Base-by-base conservation (phyloP, 2,888 invertebrate genomes). In the Perithous albicinctus region DNA sequence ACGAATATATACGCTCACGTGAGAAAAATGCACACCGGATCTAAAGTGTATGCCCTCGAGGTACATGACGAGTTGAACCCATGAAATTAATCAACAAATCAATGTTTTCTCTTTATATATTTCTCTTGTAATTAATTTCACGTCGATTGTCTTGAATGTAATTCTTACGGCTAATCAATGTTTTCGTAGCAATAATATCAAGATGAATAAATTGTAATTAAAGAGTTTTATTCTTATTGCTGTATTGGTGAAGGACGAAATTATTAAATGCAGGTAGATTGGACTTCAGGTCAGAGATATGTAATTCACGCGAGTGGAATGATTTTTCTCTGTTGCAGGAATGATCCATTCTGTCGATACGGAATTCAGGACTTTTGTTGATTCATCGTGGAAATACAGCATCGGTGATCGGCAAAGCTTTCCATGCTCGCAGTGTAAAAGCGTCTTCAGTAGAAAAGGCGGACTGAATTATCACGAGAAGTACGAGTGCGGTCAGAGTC, bases 1-100 rank as follows among this genome's bases (percentile, higher is more conserved):
- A 94, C 95, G 92, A 96, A 96, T 93, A 95, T 96, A 87, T 95
- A 95, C 90, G 95, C 95, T 89, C 96, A 96, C 92, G 94, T 96
- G 87, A 94, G 94, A 90, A 95, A 95, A 87, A 96, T 95, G 87
- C 94, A 88, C n/a, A 10, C 4, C 38, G 87, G 84, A 2, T 70
- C 23, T 18, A 51, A 43, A 64, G 73, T 73, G 10, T 81, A 73
- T 20, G 61, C 73, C 6, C 38, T 77, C 41, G 77, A 77, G 26
- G 41, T 63, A 12, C 41, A 63, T 10, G 5, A 38, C 20, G 38
- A 23, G 23, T 20, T 10, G 5, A 20, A 38, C n/a, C 1, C 15
- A 59, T 23, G 15, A 63, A 61, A 8, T 32, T 32, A 15, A 32
- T 5, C 5, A n/a, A n/a, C n/a, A 32, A 29, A 32, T 15, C 6